Percentiles rank a stretch among this genome's conserved stretches.
These are phyloP conservation scores for Temnothorax curvispinosus DNA, from an alignment of 1,140 invertebrate species.

Conservation along the genomic window DNA sequence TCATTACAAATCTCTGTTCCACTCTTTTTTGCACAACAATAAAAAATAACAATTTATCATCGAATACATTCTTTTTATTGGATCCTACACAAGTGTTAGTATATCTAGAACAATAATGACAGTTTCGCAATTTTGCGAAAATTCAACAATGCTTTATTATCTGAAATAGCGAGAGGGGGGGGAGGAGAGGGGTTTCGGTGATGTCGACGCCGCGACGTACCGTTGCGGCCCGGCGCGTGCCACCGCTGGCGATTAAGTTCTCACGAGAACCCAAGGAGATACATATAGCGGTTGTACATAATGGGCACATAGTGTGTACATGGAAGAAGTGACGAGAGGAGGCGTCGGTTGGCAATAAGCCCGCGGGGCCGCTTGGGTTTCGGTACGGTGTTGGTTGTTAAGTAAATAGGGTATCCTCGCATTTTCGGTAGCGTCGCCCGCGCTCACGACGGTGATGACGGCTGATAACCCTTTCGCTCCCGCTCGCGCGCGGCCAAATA, in stretches of 20 bases:
- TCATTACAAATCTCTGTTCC: neutral
- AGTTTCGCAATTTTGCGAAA: neutral
- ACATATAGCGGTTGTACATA: slow-evolving; percentile 55
- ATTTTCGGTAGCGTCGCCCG: slow-evolving; percentile 47
- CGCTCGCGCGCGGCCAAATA: slow-evolving; percentile 71
- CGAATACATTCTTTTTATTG: neutral
- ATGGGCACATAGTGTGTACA: slow-evolving; percentile 62
- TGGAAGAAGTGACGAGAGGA: slow-evolving; percentile 61
- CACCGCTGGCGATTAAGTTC: slow-evolving; percentile 56
- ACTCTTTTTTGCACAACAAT: neutral
- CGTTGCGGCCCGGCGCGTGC: slow-evolving; percentile 53
- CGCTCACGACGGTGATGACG: slow-evolving; percentile 47
- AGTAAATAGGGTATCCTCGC: slow-evolving; percentile 78
- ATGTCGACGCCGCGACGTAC: neutral
- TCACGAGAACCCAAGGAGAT: slow-evolving; percentile 53
- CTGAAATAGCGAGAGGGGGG: too few relatives aligned
- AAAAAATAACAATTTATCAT: neutral
- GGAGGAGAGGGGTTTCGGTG: neutral
- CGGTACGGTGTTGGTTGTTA: slow-evolving; percentile 77
- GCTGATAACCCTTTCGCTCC: slow-evolving; percentile 79
- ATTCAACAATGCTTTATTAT: neutral
- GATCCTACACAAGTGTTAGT: neutral
- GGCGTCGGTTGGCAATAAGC: slow-evolving; percentile 75
- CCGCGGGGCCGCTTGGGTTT: slow-evolving; percentile 72
- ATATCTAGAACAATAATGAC: neutral